A percentile compares a stretch with the other conserved stretches of the same genome.
Evolutionary conservation across 37 sponge, comb jelly and placozoan genomes (phyloP).

Genomic region (Halichondria panicea): DNA sequence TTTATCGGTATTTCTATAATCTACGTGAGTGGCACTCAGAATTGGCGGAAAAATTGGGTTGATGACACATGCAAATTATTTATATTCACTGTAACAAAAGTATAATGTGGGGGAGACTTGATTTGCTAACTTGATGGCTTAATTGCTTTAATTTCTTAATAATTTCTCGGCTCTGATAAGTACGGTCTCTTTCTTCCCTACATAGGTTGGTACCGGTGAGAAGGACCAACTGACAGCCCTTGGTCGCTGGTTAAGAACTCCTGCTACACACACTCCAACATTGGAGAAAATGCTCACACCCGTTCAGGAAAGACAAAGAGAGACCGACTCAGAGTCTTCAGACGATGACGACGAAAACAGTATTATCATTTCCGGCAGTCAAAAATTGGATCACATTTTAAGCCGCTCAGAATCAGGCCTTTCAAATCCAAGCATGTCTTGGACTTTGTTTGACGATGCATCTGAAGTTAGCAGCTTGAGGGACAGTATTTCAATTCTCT

Average conservation of each 20-base stretch:
- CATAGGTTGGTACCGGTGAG: too few relatives aligned
- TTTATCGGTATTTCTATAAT: too few relatives aligned
- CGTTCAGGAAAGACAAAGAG: conserved; percentile 16
- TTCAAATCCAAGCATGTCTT: background rate
- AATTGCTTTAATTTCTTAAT: too few relatives aligned
- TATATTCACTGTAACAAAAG: too few relatives aligned
- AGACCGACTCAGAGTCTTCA: background rate
- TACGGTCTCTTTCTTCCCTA: too few relatives aligned
- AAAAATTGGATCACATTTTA: conserved; percentile 8
- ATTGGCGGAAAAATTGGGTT: too few relatives aligned
- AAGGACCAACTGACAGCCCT: conserved; percentile 2
- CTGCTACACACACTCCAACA: background rate
- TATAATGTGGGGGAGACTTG: too few relatives aligned
- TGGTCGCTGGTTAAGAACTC: background rate
- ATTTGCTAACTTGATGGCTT: too few relatives aligned
- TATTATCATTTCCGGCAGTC: background rate
- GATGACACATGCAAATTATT: too few relatives aligned
- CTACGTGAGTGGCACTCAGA: too few relatives aligned
- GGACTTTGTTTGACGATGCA: too few relatives aligned
- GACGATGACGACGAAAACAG: conserved; percentile 6
- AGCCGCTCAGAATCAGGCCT: background rate
- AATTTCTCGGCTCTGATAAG: too few relatives aligned
- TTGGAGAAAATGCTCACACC: conserved; percentile 50
- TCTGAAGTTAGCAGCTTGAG: conserved; percentile 4
- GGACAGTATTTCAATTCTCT: conserved; percentile 8